A percentile compares a stretch with the other conserved stretches of the same genome.
These are phyloP conservation scores for Drosophila mettleri DNA, from an alignment of 2,888 invertebrate genomes.

Conservation along the genomic window DNA sequence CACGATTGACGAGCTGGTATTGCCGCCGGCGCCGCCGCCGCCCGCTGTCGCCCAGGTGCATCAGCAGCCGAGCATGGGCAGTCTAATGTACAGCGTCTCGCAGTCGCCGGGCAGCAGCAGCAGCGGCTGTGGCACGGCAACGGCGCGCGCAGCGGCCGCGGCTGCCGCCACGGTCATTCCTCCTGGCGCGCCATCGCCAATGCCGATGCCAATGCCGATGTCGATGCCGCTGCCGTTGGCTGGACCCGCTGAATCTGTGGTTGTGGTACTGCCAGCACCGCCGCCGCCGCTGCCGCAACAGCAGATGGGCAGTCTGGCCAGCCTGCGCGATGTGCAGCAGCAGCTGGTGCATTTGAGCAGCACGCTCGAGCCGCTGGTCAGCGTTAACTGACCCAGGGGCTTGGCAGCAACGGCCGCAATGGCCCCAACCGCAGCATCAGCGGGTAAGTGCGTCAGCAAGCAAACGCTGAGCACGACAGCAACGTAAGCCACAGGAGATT, in stretches of 20 bases:
- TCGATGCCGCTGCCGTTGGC: conserved; percentile 24
- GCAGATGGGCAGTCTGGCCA: conserved; percentile 67
- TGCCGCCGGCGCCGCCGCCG: conserved; percentile 82
- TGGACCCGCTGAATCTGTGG: conserved; percentile 75
- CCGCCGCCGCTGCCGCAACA: conserved; percentile 53
- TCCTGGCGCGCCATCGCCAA: conserved; percentile 78
- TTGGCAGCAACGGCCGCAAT: conserved; percentile 28
- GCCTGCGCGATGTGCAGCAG: conserved; percentile 72
- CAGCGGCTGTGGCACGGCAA: conserved; percentile 62
- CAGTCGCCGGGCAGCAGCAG: conserved; percentile 50
- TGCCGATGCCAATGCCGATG: conserved; percentile 25
- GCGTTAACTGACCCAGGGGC: conserved; percentile 82
- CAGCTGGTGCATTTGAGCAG: conserved; percentile 71
- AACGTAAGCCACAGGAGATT: conserved; percentile 65
- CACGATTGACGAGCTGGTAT: conserved; percentile 84
- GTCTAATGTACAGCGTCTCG: conserved; percentile 63
- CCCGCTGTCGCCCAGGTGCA: conserved; percentile 56
- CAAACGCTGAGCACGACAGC: conserved; percentile 63
- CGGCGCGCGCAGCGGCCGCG: conserved; percentile 53
- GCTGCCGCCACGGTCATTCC: conserved; percentile 74
- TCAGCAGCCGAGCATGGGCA: conserved; percentile 65
- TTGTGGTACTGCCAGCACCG: conserved; percentile 76
- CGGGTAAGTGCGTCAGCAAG: conserved; percentile 54
- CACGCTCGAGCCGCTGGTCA: conserved; percentile 81
- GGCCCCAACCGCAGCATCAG: conserved; percentile 43